Evolutionary conservation across 35 echinoderm and acorn worm species (phyloP).

Genomic region (Acanthaster planci): DNA sequence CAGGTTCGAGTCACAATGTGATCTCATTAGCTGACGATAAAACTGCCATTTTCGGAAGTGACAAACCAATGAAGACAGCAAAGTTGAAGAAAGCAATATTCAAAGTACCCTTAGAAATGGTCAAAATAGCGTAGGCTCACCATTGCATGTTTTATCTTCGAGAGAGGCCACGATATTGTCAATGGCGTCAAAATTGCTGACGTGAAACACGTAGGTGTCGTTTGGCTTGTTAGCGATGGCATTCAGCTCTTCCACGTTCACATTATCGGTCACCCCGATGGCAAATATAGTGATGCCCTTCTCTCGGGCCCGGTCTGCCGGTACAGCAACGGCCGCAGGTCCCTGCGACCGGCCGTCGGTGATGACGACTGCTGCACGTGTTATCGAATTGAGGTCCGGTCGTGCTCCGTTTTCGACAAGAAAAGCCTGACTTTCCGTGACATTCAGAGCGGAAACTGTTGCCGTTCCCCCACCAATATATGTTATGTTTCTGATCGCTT

Average conservation of each 20-base stretch:
- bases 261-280: not conserved
- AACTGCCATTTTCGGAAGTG: no score
- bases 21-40: no score
- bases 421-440: not conserved
- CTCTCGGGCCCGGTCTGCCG: not conserved
- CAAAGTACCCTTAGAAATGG: no score
- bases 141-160: not conserved
- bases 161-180: not conserved
- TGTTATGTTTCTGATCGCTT: not conserved
- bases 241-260: not conserved
- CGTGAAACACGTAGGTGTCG: slow-evolving; percentile 18
- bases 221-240: slow-evolving; percentile 17
- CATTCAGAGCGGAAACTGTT: not conserved
- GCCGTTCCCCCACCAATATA: slow-evolving; percentile 9
- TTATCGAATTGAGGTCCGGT: not conserved
- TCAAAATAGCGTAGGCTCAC: no score
- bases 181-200: slow-evolving; percentile 9
- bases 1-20: no score
- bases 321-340: not conserved
- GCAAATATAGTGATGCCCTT: slow-evolving; percentile 13
- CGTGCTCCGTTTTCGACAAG: not conserved
- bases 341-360: slow-evolving; percentile 4
- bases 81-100: no score
- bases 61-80: no score
- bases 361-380: slow-evolving; percentile 10